Base-by-base conservation (phyloP, 1,140 invertebrate species). In the Zophobas atratus region DNA sequence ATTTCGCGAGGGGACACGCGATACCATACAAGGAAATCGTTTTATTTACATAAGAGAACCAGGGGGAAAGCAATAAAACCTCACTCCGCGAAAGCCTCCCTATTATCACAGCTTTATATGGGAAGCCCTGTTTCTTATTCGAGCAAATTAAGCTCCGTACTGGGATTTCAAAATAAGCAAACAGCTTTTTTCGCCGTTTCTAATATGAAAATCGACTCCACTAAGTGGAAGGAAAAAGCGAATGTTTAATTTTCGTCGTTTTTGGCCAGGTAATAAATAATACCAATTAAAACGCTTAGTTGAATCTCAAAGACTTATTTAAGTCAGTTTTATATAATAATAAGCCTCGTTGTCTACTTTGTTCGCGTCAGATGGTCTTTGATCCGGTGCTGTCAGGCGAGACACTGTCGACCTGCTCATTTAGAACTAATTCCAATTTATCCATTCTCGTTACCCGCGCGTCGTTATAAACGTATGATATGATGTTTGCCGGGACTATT, bases 321-420 rank as follows among this genome's bases (percentile, higher is more conserved):
- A 79, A 79, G 74, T 76, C 78, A 79, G 72, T 79, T 79, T 79
- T 81, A 79, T 77, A 75, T 77, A 81, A 79, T 79, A 79, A 81
- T 79, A 81, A 81, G 71, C 75, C 78, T 77, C 60, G 80, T 81
- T 81, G 80, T 81, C 80, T 71, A 79, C 80, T 79, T 81, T 79
- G 78, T 79, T 81, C 73, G 78, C 78, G 72, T 81, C 80, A 81
- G 78, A 75, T 81, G 67, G 46, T 67, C 77, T 81, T 81, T 81
- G 80, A 81, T 81, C 75, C 74, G 67, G 73, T 32, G 78, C 78
- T 63, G 63, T 75, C 51, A 79, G 75, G 78, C 80, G 80, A 53
- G 53, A 76, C 74, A 46, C 77, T 76, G 60, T 74, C 70, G 56
- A 77, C 77, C 75, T 51, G 71, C 56, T 76, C 78, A 63, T 73